These are phyloP conservation scores for Cyclina sinensis DNA, from an alignment of 1,140 invertebrate species.

Conservation along the genomic window DNA sequence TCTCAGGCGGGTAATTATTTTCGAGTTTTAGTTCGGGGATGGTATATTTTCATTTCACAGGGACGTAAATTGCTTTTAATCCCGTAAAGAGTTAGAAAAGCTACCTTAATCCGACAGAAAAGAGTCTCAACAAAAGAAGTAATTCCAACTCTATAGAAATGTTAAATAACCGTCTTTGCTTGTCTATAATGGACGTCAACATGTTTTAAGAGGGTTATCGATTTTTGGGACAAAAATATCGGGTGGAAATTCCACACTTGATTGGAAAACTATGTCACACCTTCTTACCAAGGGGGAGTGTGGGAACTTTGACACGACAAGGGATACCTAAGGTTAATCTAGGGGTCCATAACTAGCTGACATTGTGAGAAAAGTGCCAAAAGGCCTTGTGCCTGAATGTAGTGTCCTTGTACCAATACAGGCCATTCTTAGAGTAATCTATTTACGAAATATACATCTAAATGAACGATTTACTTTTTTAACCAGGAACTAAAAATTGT, in stretches of 20 bases:
- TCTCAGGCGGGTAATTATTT: conserved; percentile 45
- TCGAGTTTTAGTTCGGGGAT: conserved; percentile 20
- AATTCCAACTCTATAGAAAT: conserved; percentile 62
- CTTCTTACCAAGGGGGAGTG: not conserved
- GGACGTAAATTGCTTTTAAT: conserved; percentile 63
- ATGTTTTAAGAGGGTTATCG: conserved; percentile 60
- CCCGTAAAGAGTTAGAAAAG: conserved; percentile 54
- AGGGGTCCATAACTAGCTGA: too few relatives aligned
- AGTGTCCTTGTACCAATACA: too few relatives aligned
- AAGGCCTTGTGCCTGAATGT: too few relatives aligned
- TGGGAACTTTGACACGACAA: conserved; percentile 24
- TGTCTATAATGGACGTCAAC: conserved; percentile 35
- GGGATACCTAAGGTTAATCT: not conserved
- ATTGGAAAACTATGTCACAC: conserved; percentile 40
- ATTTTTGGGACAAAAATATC: conserved; percentile 57
- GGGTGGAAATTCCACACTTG: conserved; percentile 61
- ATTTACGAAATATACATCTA: too few relatives aligned
- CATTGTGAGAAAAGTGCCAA: too few relatives aligned
- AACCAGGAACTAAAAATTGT: too few relatives aligned
- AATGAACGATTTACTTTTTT: too few relatives aligned
- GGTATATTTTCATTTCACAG: conserved; percentile 65
- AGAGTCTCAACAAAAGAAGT: conserved; percentile 58
- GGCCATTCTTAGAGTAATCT: too few relatives aligned
- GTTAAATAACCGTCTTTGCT: conserved; percentile 61
- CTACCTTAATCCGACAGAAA: conserved; percentile 57